Conservation (phyloP, 2,888 invertebrate species). For the Stenodera caucasica region DNA sequence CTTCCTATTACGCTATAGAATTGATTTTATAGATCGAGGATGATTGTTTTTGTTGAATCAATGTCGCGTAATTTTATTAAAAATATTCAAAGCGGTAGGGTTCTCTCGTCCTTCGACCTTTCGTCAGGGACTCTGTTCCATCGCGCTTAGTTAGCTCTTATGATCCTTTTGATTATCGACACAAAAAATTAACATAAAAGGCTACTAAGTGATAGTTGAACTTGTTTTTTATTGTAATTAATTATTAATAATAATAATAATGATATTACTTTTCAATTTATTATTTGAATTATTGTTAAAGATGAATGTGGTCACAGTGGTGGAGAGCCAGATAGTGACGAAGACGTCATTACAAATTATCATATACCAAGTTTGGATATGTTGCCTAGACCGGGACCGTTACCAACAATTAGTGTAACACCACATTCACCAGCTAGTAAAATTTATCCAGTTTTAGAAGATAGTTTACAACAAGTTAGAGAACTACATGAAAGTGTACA, state of each 20-base stretch:
- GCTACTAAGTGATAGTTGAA: too few species aligned
- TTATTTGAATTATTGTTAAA: too few species aligned
- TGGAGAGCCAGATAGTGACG: constrained; percentile 75
- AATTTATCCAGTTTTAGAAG: constrained; percentile 69
- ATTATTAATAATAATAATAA: too few species aligned
- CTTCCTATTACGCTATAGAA: too few species aligned
- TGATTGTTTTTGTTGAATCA: too few species aligned
- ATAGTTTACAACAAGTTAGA: constrained; percentile 71
- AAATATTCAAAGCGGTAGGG: background rate
- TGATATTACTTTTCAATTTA: too few species aligned
- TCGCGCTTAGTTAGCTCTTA: background rate
- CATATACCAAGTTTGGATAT: constrained; percentile 50
- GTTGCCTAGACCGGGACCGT: constrained; percentile 53
- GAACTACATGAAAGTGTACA: constrained; percentile 76
- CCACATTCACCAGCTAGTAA: constrained; percentile 83
- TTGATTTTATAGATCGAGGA: too few species aligned
- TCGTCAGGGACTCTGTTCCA: background rate
- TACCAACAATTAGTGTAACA: constrained; percentile 85
- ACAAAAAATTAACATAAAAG: background rate
- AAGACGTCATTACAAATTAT: constrained; percentile 79
- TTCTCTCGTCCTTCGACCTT: constrained; percentile 7
- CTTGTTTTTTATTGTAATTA: background rate
- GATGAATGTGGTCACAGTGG: constrained; percentile 72
- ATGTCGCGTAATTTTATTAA: too few species aligned
- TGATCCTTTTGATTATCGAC: background rate